phyloP scores from a whole-genome alignment of 2,888 invertebrate species.

The Aphrophora alni region DNA sequence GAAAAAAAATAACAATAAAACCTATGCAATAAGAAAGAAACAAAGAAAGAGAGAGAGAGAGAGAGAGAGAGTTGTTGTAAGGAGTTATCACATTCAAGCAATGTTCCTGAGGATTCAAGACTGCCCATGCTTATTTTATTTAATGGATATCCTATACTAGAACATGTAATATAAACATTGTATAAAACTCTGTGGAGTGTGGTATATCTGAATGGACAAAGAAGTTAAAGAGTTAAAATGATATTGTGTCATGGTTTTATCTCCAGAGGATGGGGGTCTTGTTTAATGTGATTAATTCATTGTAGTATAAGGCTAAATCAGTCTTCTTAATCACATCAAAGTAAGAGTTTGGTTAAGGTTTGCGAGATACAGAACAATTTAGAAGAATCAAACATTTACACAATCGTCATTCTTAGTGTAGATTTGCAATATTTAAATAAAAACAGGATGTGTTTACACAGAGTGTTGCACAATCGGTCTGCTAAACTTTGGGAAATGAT shows the following conservation, averaged over 20 bases:
- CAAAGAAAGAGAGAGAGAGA: background rate
- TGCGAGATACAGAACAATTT: no score
- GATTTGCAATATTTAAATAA: no score
- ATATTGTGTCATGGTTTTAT: background rate
- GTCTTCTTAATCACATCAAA: slow-evolving; percentile 38
- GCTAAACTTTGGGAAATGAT: no score
- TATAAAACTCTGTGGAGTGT: slow-evolving; percentile 3
- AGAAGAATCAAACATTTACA: no score
- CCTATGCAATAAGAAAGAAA: background rate
- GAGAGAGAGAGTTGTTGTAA: background rate
- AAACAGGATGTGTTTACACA: no score
- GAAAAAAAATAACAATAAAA: background rate
- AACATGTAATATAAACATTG: background rate
- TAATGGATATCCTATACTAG: background rate
- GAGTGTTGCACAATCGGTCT: no score
- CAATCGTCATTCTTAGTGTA: no score
- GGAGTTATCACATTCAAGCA: background rate
- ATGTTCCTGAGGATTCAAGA: background rate
- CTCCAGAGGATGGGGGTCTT: background rate
- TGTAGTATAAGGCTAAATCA: slow-evolving; percentile 47
- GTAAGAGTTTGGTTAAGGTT: no score
- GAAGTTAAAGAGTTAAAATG: background rate
- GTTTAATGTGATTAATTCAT: background rate
- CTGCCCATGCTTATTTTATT: background rate
- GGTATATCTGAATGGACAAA: background rate